phyloP scores from a whole-genome alignment of 53 echinoderm and acorn worm genomes.

The Temnopleurus reevesii region DNA sequence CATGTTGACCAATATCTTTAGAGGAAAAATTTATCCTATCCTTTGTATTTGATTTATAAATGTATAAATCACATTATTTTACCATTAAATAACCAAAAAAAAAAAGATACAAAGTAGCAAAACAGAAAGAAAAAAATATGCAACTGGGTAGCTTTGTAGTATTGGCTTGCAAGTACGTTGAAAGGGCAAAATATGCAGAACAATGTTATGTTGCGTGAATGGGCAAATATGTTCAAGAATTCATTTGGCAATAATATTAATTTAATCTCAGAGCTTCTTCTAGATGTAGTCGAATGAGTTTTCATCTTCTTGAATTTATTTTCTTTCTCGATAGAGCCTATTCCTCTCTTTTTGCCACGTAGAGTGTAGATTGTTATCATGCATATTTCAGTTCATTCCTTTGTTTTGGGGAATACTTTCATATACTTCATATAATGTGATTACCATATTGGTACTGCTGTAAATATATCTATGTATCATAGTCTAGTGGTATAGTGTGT shows the following conservation, averaged over 20 bases:
- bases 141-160: not conserved
- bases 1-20: not conserved
- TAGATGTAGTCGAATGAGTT: slow-evolving; percentile 32
- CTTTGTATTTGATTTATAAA: too few relatives aligned
- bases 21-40: not conserved
- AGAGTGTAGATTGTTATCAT: slow-evolving; percentile 6
- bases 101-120: not conserved
- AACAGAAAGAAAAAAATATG: not conserved
- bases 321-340: not conserved
- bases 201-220: slow-evolving; percentile 18
- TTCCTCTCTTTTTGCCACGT: slow-evolving; percentile 4
- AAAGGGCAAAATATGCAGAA: not conserved
- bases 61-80: too few relatives aligned
- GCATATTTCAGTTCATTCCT: slow-evolving; percentile 5
- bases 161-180: not conserved
- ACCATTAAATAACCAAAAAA: too few relatives aligned
- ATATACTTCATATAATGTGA: not conserved
- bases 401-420: not conserved
- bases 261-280: slow-evolving; percentile 36
- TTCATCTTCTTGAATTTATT: not conserved
- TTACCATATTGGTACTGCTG: slow-evolving; percentile 37
- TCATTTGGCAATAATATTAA: slow-evolving; percentile 40
- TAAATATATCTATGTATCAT: slow-evolving; percentile 21
- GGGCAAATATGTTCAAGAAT: slow-evolving; percentile 24
- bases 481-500: not conserved